Conservation (phyloP, 2,888 invertebrate genomes). For the Coelinius sp. region DNA sequence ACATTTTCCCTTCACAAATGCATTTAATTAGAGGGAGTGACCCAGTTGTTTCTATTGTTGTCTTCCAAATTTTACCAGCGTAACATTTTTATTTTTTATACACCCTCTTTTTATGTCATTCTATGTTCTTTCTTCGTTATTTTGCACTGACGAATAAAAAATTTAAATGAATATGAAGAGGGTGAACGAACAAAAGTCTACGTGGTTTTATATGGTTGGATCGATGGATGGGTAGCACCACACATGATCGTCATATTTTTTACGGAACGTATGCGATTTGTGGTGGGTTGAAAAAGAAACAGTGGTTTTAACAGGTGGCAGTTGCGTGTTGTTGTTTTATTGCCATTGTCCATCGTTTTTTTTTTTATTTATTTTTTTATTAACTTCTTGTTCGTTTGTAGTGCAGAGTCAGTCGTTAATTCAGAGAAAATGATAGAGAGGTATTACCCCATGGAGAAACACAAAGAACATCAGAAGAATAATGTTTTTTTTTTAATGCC, state of each 20-base stretch:
- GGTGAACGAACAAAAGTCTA: conserved; percentile 6
- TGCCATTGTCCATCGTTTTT: neutral
- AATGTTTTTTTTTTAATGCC: neutral
- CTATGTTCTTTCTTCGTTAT: neutral
- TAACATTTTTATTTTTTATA: neutral
- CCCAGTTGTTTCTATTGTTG: neutral
- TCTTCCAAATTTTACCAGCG: neutral
- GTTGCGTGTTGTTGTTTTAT: neutral
- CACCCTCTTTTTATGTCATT: neutral
- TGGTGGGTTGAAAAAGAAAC: conserved; percentile 16
- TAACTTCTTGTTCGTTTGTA: neutral
- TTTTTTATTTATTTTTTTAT: neutral
- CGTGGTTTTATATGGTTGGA: conserved; percentile 12
- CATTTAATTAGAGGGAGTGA: neutral
- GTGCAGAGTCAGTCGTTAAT: neutral
- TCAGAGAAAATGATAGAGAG: neutral
- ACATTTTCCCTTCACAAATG: neutral
- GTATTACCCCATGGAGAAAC: neutral
- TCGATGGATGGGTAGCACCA: conserved; percentile 13
- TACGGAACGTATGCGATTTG: conserved; percentile 21
- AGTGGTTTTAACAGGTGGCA: conserved; percentile 26
- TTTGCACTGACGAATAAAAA: neutral
- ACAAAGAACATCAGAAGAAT: neutral
- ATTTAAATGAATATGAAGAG: conserved; percentile 16
- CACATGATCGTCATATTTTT: conserved; percentile 17